Conservation (phyloP, 2,113 vertebrate genomes). For the Machaerirhynchus nigripectus region DNA sequence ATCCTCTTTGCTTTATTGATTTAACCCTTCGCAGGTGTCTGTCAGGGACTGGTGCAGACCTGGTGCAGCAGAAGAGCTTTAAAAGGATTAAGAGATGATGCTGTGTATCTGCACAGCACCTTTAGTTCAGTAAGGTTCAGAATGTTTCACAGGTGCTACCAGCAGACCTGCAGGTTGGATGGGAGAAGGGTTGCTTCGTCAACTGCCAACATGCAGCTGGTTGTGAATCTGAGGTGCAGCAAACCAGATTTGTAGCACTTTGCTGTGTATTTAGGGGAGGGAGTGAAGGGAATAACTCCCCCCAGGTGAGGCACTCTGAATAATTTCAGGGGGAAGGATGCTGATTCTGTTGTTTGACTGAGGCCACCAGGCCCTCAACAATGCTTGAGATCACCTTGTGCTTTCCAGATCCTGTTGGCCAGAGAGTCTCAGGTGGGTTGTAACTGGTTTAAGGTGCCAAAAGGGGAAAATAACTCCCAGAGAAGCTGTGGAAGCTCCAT, state of each 20-base stretch:
- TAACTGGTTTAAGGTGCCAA: not conserved
- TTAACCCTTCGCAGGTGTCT: conserved; percentile 47
- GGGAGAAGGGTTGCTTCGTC: not conserved
- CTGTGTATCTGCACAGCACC: not conserved
- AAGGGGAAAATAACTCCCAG: not conserved
- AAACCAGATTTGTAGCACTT: not conserved
- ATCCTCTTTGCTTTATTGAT: conserved; percentile 36
- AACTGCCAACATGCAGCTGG: not conserved
- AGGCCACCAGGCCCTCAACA: not conserved
- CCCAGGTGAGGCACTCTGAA: not conserved
- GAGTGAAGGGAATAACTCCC: not conserved
- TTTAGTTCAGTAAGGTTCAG: not conserved
- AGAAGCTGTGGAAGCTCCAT: not conserved
- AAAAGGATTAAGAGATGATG: not conserved
- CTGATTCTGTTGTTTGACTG: not conserved
- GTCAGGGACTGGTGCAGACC: not conserved
- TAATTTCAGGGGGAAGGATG: not conserved
- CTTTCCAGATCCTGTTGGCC: not conserved
- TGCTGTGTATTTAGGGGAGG: not conserved
- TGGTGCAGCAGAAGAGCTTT: not conserved
- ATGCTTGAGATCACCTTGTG: not conserved
- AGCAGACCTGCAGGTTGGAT: not conserved
- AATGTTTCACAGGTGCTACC: not conserved
- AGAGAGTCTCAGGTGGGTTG: not conserved
- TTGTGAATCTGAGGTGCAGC: not conserved